Conservation (phyloP, 2,797 vertebrate species). For the Notoglanidium macrostoma region DNA sequence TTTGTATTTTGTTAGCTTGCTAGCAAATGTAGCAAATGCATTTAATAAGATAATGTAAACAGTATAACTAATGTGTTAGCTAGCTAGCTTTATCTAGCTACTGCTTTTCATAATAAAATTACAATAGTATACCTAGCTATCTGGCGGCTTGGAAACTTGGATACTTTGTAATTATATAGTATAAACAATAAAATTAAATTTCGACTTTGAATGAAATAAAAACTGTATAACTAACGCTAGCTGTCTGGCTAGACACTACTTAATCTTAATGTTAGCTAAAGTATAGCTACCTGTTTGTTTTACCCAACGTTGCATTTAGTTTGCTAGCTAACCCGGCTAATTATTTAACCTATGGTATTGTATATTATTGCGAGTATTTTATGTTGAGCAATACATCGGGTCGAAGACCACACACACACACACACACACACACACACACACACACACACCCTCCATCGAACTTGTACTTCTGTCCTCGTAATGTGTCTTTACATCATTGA, state of each 20-base stretch:
- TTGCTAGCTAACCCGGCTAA: neutral
- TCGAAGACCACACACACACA: neutral
- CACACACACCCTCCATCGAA: neutral
- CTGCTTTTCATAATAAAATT: neutral
- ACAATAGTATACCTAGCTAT: neutral
- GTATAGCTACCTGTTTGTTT: neutral
- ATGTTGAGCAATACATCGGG: neutral
- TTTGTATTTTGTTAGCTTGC: neutral
- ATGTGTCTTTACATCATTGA: conserved; percentile 42
- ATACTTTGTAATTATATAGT: neutral
- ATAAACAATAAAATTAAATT: no score
- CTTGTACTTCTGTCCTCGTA: neutral
- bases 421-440: neutral
- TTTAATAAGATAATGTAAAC: neutral
- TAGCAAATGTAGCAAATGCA: neutral
- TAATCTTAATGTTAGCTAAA: neutral
- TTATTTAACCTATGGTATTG: neutral
- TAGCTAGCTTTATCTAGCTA: neutral
- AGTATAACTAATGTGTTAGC: neutral
- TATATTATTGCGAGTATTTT: neutral
- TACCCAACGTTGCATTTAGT: neutral
- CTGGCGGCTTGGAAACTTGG: neutral
- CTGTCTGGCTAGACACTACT: neutral
- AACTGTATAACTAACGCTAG: neutral
- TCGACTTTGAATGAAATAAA: neutral